Evolutionary conservation across 2,888 invertebrate genomes (phyloP).

Genomic region (Norana najaformis): DNA sequence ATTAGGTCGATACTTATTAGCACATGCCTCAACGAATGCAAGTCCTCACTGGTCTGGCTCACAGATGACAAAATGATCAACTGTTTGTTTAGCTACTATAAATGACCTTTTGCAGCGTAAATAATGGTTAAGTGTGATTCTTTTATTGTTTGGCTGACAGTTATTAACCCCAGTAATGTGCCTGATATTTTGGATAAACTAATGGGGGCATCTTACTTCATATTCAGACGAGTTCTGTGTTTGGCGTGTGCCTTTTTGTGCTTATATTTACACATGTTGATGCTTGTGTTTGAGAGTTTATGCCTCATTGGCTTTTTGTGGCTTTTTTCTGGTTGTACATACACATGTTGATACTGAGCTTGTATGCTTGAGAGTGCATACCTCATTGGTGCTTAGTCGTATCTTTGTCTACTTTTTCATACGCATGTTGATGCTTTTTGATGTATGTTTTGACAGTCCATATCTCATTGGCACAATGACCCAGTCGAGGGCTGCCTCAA

Average conservation of each 20-base stretch:
- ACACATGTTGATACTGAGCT: too few relatives aligned
- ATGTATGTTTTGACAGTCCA: background rate
- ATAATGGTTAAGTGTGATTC: background rate
- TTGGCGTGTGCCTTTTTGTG: too few relatives aligned
- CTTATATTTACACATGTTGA: too few relatives aligned
- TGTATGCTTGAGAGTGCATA: too few relatives aligned
- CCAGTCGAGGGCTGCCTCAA: constrained; percentile 68
- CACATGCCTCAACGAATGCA: background rate
- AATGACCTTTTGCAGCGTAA: background rate
- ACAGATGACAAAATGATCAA: background rate
- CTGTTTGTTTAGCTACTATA: background rate
- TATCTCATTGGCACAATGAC: constrained; percentile 73
- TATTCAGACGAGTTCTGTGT: too few relatives aligned
- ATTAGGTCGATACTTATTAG: background rate
- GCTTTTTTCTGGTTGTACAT: too few relatives aligned
- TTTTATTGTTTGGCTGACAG: background rate
- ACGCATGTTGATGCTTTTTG: background rate
- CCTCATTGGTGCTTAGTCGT: background rate
- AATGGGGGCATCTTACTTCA: background rate
- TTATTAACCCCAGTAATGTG: background rate
- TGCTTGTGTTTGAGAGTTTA: too few relatives aligned
- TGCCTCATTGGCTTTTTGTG: too few relatives aligned
- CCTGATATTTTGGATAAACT: too few relatives aligned
- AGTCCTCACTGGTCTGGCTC: background rate
- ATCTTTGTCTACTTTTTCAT: background rate